Percentiles rank a stretch among this genome's conserved stretches.
Conservation (phyloP, 64 coral and sea anemone species). For the Porites lutea region DNA sequence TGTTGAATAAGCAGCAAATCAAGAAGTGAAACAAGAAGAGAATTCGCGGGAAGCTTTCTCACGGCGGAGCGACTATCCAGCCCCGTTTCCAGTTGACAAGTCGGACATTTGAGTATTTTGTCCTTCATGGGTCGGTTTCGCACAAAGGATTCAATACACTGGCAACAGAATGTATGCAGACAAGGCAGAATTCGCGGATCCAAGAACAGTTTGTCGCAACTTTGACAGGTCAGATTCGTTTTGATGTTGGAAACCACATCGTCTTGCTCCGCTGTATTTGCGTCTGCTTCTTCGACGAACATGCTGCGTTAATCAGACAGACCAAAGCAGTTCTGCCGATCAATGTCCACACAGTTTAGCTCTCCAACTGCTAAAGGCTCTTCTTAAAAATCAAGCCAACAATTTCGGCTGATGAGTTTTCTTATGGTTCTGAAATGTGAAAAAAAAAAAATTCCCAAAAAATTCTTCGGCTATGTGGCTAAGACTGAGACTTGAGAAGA, state of each 20-base stretch:
- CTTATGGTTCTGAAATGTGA: no score
- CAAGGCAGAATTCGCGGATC: slow-evolving; percentile 78
- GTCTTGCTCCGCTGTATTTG: neutral
- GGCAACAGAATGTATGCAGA: slow-evolving; percentile 69
- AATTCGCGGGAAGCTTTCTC: slow-evolving; percentile 45
- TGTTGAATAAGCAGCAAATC: slow-evolving; percentile 64
- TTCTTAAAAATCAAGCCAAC: no score
- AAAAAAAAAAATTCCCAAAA: no score
- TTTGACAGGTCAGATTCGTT: slow-evolving; percentile 58
- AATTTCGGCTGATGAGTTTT: no score
- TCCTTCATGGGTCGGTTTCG: slow-evolving; percentile 30
- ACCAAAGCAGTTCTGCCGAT: neutral
- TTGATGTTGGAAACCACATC: slow-evolving; percentile 57
- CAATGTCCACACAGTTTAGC: no score
- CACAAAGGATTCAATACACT: slow-evolving; percentile 55
- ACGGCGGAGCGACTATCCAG: slow-evolving; percentile 53
- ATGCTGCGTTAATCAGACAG: neutral
- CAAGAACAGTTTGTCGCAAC: slow-evolving; percentile 35
- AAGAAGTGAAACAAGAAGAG: slow-evolving; percentile 49
- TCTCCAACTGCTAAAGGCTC: no score
- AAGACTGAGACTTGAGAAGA: no score
- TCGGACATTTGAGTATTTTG: slow-evolving; percentile 33
- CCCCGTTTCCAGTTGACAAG: slow-evolving; percentile 30
- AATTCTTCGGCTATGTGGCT: no score
- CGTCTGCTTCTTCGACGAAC: neutral